Conservation (phyloP, 2,113 vertebrate genomes). For the Carlito syrichta region DNA sequence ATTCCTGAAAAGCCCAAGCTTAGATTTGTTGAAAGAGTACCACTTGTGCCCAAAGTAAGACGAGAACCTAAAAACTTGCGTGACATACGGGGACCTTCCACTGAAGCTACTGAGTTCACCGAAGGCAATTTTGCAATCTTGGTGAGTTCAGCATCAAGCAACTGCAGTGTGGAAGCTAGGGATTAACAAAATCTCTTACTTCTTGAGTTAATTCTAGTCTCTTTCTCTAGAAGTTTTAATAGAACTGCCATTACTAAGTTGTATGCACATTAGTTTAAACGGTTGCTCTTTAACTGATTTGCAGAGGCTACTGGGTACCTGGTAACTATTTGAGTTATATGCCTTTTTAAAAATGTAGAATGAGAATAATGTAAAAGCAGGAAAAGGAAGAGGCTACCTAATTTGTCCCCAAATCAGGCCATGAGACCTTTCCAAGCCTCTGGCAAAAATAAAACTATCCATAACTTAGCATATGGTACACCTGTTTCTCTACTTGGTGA, state of each 20-base stretch:
- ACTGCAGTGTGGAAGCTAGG: background rate
- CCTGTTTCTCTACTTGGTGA: background rate
- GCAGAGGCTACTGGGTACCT: background rate
- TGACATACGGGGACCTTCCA: conserved; percentile 91
- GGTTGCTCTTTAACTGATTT: background rate
- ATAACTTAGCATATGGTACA: background rate
- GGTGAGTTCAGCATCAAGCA: conserved; percentile 76
- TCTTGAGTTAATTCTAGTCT: background rate
- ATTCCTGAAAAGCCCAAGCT: conserved; percentile 90
- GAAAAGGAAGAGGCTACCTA: background rate
- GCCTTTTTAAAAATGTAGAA: background rate
- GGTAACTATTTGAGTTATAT: background rate
- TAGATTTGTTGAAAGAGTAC: conserved; percentile 91
- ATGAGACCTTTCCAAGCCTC: background rate
- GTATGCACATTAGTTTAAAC: no score
- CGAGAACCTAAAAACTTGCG: conserved; percentile 87
- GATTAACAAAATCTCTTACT: background rate
- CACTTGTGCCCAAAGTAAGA: conserved; percentile 86
- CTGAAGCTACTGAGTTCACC: conserved; percentile 82
- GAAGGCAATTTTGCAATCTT: conserved; percentile 91
- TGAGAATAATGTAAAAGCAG: background rate
- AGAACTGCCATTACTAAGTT: background rate
- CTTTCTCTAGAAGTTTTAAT: background rate
- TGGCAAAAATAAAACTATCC: background rate
- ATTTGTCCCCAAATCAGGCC: background rate